phyloP scores from a whole-genome alignment of 1,140 invertebrate genomes.

The Anastrepha ludens region DNA sequence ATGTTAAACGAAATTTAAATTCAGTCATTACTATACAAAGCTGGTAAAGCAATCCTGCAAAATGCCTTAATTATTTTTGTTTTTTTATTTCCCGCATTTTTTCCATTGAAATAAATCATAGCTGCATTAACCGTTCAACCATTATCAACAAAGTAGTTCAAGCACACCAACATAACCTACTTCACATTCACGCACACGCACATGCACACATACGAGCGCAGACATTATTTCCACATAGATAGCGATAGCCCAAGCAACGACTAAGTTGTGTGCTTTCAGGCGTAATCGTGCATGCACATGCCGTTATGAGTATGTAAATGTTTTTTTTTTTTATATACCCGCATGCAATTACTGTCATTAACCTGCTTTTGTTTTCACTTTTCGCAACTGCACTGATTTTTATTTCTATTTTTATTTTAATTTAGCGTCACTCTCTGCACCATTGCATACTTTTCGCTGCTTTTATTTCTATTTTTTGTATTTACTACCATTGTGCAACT shows the following conservation, averaged over 20 bases:
- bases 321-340: neutral
- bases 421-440: neutral
- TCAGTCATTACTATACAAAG: too few relatives aligned
- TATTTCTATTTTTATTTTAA: neutral
- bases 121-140: neutral
- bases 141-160: neutral
- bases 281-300: neutral
- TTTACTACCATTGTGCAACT: neutral
- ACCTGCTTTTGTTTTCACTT: slow-evolving; percentile 28
- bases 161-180: neutral
- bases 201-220: neutral
- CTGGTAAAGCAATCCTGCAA: too few relatives aligned
- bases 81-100: neutral
- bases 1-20: too few relatives aligned
- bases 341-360: neutral
- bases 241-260: neutral
- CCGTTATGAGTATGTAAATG: neutral
- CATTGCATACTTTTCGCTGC: slow-evolving; percentile 10
- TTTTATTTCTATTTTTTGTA: neutral
- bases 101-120: neutral
- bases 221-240: too few relatives aligned
- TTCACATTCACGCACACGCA: neutral
- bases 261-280: neutral
- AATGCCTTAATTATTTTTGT: too few relatives aligned
- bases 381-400: slow-evolving; percentile 10